A percentile compares a stretch with the other conserved stretches of the same genome.
These are phyloP conservation scores for Oophaga sylvatica DNA, from an alignment of 2,797 vertebrate species.

Conservation along the genomic window DNA sequence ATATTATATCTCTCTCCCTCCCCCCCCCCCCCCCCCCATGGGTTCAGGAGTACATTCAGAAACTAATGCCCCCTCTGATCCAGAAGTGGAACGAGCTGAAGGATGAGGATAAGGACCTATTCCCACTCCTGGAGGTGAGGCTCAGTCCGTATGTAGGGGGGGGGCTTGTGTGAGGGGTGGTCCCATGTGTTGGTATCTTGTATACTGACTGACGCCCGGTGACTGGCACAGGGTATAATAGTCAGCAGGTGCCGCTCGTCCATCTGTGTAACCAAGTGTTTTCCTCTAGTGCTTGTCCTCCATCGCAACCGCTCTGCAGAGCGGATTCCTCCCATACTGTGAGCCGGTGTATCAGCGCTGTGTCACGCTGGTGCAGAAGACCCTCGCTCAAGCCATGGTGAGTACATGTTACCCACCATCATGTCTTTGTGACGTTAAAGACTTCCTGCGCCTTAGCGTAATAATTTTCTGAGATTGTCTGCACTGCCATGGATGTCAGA, in stretches of 20 bases:
- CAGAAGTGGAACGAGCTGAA: slow-evolving; percentile 97
- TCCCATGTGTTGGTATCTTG: slow-evolving; percentile 23
- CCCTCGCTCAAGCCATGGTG: slow-evolving; percentile 93
- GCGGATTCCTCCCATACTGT: slow-evolving; percentile 93
- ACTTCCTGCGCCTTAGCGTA: too few relatives aligned
- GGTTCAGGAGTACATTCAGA: slow-evolving; percentile 91
- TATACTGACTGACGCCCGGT: slow-evolving; percentile 43
- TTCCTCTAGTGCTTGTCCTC: slow-evolving; percentile 86
- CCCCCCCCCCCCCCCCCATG: not conserved
- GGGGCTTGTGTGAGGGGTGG: not conserved
- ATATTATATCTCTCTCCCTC: not conserved
- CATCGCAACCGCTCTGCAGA: slow-evolving; percentile 92
- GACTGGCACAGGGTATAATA: not conserved
- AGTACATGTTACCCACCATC: slow-evolving; percentile 25
- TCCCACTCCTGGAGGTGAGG: slow-evolving; percentile 88
- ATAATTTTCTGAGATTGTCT: too few relatives aligned
- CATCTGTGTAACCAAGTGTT: not conserved
- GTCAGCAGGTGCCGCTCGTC: not conserved
- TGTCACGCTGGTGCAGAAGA: slow-evolving; percentile 94
- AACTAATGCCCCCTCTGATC: slow-evolving; percentile 94
- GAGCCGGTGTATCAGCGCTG: slow-evolving; percentile 96
- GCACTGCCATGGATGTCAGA: too few relatives aligned
- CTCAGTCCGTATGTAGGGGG: not conserved
- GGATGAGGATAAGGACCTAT: slow-evolving; percentile 95
- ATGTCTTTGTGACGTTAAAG: too few relatives aligned